Evolutionary conservation across 2,888 invertebrate genomes (phyloP), one percentile per base, ranked within the genome.

Genomic region (Cartodere bifasciata): DNA sequence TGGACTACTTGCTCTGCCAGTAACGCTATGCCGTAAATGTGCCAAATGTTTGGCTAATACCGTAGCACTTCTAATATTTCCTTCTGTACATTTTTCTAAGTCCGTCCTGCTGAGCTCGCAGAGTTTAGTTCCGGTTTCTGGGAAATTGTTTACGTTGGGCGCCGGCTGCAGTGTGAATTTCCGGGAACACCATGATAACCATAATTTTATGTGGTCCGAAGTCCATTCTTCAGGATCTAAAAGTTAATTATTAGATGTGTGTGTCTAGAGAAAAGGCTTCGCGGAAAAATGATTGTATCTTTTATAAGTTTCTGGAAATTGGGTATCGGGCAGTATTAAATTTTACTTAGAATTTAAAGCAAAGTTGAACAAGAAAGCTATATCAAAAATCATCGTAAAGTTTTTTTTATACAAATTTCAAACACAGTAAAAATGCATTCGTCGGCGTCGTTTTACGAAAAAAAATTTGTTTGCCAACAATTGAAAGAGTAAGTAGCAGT

Each of bases 191-290:
- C 76, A 77, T 23, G 57, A 55, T 25, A 77, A 53, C 77, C 76
- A 77, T 26, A 65, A 64, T 34, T 57, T 56, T 38, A 77, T 69
- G 52, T 77, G 68, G 16, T 55, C 56, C 10, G 57, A 48, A 35
- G 60, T 67, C 77, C 77, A 77, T 49, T 70, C 71, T 28, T 65
- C 61, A 14, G 76, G 75, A 65, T 77, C 75, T 70, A 49, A 20
- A 50, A 52, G 29, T 22, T 22, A 28, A 36, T 16, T 17, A 17
- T 7, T 17, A 17, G 6, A n/a, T 17, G 6, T 7, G 6, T 17
- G 6, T 17, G n/a, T 17, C 20, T 17, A 17, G n/a, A 7, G 20
- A 17, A n/a, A n/a, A n/a, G n/a, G n/a, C n/a, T n/a, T n/a, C n/a
- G n/a, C n/a, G n/a, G n/a, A n/a, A n/a, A n/a, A n/a, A n/a, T n/a